Conservation (phyloP, 2,113 vertebrate species). For the Neogobius melanostomus region DNA sequence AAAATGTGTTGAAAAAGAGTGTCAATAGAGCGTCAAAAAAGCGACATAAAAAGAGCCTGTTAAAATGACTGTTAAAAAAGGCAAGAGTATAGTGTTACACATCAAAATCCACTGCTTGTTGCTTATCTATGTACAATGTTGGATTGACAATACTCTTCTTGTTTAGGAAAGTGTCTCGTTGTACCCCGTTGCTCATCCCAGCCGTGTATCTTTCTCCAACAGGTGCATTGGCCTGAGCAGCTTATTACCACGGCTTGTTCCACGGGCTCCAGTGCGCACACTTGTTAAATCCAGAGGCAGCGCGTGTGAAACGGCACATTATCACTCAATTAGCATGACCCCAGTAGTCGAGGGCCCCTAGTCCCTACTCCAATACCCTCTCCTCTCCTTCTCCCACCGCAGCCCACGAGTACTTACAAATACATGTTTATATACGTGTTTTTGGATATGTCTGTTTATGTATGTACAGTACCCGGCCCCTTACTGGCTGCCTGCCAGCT, state of each 20-base stretch:
- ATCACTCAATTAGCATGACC: constrained; percentile 66
- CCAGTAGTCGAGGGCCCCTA: constrained; percentile 38
- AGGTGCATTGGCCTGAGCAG: constrained; percentile 55
- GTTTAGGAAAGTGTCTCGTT: neutral
- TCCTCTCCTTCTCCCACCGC: constrained; percentile 4
- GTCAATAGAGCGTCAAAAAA: too few relatives aligned
- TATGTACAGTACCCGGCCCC: constrained; percentile 9
- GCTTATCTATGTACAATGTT: too few relatives aligned
- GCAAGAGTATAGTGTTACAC: too few relatives aligned
- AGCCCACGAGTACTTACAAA: neutral
- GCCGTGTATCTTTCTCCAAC: constrained; percentile 24
- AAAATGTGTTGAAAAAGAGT: neutral
- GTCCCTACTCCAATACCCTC: constrained; percentile 30
- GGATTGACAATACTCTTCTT: neutral
- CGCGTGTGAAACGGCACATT: constrained; percentile 56
- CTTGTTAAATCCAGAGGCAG: constrained; percentile 36
- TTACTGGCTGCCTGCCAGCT: constrained; percentile 29
- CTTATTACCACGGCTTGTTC: constrained; percentile 62
- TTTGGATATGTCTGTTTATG: constrained; percentile 19
- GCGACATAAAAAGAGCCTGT: too few relatives aligned
- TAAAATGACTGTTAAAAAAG: too few relatives aligned
- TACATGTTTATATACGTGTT: constrained; percentile 9
- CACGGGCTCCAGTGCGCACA: constrained; percentile 38
- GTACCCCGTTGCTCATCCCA: constrained; percentile 1
- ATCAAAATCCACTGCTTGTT: too few relatives aligned